Percentiles rank a stretch among this genome's conserved stretches.
Conservation (phyloP, 2,113 vertebrate species). For the Petromus typicus region DNA sequence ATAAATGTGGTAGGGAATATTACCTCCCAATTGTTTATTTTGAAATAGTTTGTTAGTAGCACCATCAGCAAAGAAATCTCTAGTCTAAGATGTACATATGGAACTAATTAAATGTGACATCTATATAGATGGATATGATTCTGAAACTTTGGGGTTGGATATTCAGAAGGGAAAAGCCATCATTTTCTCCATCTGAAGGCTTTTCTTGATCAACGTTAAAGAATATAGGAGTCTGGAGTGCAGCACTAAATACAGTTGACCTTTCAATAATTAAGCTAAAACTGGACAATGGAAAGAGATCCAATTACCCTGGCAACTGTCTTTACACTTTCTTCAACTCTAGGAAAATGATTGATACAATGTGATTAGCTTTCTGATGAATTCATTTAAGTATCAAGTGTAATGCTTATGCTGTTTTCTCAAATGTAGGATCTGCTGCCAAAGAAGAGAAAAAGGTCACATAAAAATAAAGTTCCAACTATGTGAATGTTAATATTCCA, state of each 20-base stretch:
- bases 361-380: not conserved
- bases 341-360: not conserved
- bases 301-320: accelerated
- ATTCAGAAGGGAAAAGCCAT: not conserved
- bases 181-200: not conserved
- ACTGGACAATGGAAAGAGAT: not conserved
- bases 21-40: not conserved
- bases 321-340: not conserved
- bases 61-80: not conserved
- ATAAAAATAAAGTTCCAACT: slow-evolving; percentile 35
- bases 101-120: not conserved
- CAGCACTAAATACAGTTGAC: not conserved
- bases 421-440: not conserved
- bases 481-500: slow-evolving; percentile 11
- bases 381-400: not conserved
- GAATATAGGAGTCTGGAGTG: not conserved
- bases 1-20: not conserved
- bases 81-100: not conserved
- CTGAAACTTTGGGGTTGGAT: not conserved
- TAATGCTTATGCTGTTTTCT: not conserved
- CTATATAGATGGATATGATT: not conserved
- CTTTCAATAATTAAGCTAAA: not conserved
- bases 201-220: not conserved
- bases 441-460: not conserved
- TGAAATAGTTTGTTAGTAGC: not conserved